phyloP scores from a whole-genome alignment of 1,140 invertebrate genomes.

The Drosophila mojavensis region DNA sequence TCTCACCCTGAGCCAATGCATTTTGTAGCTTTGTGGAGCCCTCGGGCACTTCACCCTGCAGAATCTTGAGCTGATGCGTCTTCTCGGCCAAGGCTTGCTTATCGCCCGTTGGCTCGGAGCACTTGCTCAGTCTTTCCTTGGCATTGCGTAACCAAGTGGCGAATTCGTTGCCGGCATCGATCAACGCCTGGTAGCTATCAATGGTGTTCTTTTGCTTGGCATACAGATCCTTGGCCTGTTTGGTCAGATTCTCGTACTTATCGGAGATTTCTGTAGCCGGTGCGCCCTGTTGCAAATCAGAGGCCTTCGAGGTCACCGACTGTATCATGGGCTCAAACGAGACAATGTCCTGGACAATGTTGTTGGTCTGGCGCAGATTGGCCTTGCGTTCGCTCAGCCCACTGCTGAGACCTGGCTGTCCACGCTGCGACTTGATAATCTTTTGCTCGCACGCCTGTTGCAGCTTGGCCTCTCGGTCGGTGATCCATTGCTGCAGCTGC shows the following conservation, averaged over 20 bases:
- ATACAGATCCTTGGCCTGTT: constrained; percentile 94
- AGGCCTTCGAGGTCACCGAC: constrained; percentile 95
- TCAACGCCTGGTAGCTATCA: constrained; percentile 94
- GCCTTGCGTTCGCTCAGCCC: constrained; percentile 93
- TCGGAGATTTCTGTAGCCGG: constrained; percentile 94
- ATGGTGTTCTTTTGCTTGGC: constrained; percentile 96
- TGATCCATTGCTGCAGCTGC: constrained; percentile 97
- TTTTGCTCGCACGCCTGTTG: constrained; percentile 96
- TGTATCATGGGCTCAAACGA: constrained; percentile 98
- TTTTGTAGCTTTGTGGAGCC: constrained; percentile 92
- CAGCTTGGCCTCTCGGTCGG: constrained; percentile 96
- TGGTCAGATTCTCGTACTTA: constrained; percentile 95
- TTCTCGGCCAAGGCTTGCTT: constrained; percentile 94
- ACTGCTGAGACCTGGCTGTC: constrained; percentile 90
- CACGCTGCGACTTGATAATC: constrained; percentile 90
- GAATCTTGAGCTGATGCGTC: constrained; percentile 92
- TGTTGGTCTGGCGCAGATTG: constrained; percentile 94
- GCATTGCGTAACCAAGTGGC: constrained; percentile 95
- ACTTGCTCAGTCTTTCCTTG: constrained; percentile 95
- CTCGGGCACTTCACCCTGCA: constrained; percentile 92
- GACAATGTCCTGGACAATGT: constrained; percentile 97
- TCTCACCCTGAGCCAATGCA: constrained; percentile 92
- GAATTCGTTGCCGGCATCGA: constrained; percentile 96
- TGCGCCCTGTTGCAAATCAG: constrained; percentile 93
- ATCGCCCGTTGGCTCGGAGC: constrained; percentile 96